Conservation (phyloP, 2,888 invertebrate genomes). For the Tuberolachnus salignus region DNA sequence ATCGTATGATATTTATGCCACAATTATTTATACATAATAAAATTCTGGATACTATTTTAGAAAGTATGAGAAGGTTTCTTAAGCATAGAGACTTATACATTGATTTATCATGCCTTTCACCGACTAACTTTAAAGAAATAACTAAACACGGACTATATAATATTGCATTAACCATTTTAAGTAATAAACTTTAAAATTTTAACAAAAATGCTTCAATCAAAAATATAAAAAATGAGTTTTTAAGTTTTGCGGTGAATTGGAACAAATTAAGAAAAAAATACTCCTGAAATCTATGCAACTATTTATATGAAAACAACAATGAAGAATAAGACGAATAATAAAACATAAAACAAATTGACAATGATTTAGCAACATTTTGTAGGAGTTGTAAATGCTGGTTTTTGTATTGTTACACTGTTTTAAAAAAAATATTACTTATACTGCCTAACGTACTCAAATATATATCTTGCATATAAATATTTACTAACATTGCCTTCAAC, state of each 20-base stretch:
- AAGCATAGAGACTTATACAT: not conserved
- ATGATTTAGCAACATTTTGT: slow-evolving; percentile 11
- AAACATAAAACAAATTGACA: not conserved
- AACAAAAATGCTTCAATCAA: slow-evolving; percentile 2
- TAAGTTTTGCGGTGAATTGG: slow-evolving; percentile 17
- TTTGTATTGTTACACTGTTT: too few species aligned
- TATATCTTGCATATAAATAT: too few species aligned
- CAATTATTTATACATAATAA: not conserved
- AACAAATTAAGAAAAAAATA: slow-evolving; percentile 20
- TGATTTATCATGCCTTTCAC: slow-evolving; percentile 18
- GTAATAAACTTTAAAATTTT: not conserved
- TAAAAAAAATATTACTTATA: too few species aligned
- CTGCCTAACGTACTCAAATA: too few species aligned
- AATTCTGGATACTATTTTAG: not conserved
- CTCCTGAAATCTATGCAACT: slow-evolving; percentile 12
- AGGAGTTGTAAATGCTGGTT: slow-evolving; percentile 16
- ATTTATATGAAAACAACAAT: slow-evolving; percentile 8
- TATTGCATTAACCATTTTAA: not conserved
- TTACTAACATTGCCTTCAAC: too few species aligned
- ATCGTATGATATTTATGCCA: too few species aligned
- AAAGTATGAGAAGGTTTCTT: not conserved
- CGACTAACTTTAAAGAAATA: slow-evolving; percentile 8
- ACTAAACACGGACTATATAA: not conserved
- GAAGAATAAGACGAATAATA: slow-evolving; percentile 5
- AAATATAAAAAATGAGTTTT: slow-evolving; percentile 15